These are phyloP conservation scores for Oscheius sp. DNA, from an alignment of 1,140 invertebrate species.

Conservation along the genomic window DNA sequence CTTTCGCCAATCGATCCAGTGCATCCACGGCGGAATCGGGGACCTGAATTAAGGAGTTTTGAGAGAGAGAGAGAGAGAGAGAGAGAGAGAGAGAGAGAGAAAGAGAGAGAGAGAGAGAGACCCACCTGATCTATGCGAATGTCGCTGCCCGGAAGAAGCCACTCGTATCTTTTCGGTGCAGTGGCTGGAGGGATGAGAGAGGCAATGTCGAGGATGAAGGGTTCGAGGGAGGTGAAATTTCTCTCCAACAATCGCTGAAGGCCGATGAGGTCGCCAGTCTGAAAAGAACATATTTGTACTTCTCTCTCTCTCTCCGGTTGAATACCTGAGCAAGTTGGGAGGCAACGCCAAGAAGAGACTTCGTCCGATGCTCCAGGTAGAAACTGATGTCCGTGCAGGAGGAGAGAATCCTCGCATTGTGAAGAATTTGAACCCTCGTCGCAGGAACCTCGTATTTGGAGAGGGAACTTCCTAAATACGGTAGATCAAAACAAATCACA, in stretches of 20 bases:
- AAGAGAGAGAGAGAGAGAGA: background rate
- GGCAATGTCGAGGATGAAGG: background rate
- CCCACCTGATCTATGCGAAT: background rate
- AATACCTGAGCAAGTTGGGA: background rate
- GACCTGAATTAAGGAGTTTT: too few relatives aligned
- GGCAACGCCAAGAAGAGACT: background rate
- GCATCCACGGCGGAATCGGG: background rate
- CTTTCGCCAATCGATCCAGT: background rate
- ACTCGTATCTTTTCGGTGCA: conserved; percentile 11
- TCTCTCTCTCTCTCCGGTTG: too few relatives aligned
- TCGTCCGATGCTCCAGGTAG: background rate
- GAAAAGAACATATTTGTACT: background rate
- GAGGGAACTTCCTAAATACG: background rate
- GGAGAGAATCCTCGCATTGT: background rate
- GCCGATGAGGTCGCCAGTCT: conserved; percentile 8
- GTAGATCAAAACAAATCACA: background rate
- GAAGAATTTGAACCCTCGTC: conserved; percentile 1
- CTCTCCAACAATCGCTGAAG: background rate
- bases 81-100: background rate
- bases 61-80: background rate
- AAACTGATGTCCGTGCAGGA: background rate
- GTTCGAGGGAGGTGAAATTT: conserved; percentile 1
- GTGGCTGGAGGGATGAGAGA: background rate
- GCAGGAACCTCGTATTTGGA: background rate
- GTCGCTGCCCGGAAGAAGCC: background rate